A percentile compares a stretch with the other conserved stretches of the same genome.
Conservation (phyloP, 2,113 vertebrate species). For the Apeltes quadracus region DNA sequence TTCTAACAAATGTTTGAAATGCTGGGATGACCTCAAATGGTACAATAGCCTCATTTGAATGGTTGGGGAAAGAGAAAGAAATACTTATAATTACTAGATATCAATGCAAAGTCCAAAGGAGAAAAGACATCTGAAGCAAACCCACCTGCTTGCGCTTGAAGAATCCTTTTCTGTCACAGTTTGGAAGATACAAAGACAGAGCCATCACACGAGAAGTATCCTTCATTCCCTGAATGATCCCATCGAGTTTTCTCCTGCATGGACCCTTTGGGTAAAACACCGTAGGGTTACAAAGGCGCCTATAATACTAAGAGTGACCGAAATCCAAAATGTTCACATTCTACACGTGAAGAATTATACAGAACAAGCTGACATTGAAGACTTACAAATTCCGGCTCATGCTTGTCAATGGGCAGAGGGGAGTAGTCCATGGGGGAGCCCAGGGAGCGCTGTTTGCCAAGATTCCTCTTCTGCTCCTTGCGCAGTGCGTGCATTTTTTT, state of each 20-base stretch:
- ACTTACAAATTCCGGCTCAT: constrained; percentile 94
- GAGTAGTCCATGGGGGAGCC: constrained; percentile 87
- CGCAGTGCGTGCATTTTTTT: constrained; percentile 90
- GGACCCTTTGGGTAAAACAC: constrained; percentile 85
- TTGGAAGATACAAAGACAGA: constrained; percentile 93
- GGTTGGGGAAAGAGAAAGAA: neutral
- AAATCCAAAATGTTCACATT: neutral
- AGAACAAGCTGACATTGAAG: neutral
- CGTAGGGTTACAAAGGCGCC: neutral
- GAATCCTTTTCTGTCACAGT: constrained; percentile 97
- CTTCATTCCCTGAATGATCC: constrained; percentile 94
- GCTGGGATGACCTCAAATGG: neutral
- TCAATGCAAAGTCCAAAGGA: neutral
- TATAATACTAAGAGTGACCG: neutral
- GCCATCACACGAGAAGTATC: constrained; percentile 90
- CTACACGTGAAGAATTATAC: neutral
- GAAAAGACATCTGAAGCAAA: neutral
- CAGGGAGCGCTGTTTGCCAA: constrained; percentile 85
- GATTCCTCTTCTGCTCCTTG: constrained; percentile 89
- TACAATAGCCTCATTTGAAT: neutral
- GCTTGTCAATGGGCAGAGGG: constrained; percentile 89
- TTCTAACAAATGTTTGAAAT: neutral
- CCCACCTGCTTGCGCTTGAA: constrained; percentile 98
- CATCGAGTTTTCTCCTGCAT: constrained; percentile 95
- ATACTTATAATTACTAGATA: neutral